A percentile compares a stretch with the other conserved stretches of the same genome.
These are phyloP conservation scores for Drosophila tani DNA, from an alignment of 1,140 invertebrate species.

Conservation along the genomic window DNA sequence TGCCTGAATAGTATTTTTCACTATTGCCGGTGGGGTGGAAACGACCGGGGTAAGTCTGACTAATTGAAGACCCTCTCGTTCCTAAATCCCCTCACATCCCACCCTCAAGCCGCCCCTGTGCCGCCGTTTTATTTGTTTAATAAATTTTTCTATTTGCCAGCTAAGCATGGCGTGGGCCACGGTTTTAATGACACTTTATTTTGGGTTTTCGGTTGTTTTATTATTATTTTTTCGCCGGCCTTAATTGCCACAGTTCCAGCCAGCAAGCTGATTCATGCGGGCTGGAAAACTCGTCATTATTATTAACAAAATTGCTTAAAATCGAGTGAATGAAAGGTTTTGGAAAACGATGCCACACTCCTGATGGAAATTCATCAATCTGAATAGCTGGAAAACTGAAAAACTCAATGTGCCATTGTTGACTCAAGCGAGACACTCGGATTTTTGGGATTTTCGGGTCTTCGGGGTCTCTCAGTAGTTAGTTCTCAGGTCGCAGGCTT, in stretches of 20 bases:
- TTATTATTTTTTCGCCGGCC: conserved; percentile 10
- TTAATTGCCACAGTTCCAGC: conserved; percentile 29
- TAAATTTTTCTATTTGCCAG: conserved; percentile 44
- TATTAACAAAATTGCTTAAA: conserved; percentile 3
- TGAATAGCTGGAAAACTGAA: background rate
- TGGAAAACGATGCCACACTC: background rate
- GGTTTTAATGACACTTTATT: conserved; percentile 51
- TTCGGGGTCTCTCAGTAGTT: conserved; percentile 8
- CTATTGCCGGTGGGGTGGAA: conserved; percentile 2
- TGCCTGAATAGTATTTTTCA: conserved; percentile 9
- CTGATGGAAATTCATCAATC: background rate
- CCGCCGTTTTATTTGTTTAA: conserved; percentile 22
- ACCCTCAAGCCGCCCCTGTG: background rate
- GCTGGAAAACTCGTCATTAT: conserved; percentile 8
- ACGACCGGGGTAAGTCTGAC: conserved; percentile 26
- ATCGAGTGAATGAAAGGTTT: conserved; percentile 5
- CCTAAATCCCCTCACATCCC: background rate
- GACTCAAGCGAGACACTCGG: conserved; percentile 9
- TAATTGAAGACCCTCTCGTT: conserved; percentile 35
- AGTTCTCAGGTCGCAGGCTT: conserved; percentile 4
- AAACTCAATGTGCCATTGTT: conserved; percentile 8
- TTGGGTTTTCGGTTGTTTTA: conserved; percentile 12
- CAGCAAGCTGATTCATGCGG: conserved; percentile 43
- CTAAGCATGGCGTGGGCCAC: conserved; percentile 35
- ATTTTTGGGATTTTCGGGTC: conserved; percentile 13